Evolutionary conservation across 2,888 invertebrate genomes (phyloP), one percentile per base, ranked within the genome.

Genomic region (Ctenicera cuprea): DNA sequence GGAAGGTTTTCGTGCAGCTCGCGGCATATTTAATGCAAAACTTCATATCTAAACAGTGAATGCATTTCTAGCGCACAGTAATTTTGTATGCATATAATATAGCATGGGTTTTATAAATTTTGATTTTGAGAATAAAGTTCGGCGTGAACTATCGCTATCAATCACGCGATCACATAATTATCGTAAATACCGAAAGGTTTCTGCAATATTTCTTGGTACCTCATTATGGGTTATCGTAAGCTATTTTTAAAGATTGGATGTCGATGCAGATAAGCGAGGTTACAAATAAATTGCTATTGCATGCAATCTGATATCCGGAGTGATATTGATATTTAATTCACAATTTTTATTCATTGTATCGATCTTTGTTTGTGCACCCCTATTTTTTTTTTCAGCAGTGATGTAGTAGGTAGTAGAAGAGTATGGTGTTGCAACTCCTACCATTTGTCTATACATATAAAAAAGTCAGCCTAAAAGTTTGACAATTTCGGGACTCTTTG

Each of bases 131-230:
- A 66, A 11, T 48, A 68, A 64, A 66, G 59, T 72, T 72, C 38
- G 66, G 59, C 61, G 37, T 67, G 48, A 71, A 50, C 50, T 68
- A 73, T 66, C 43, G 63, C 72, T 75, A 78, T 76, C 75, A 66
- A 73, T 75, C 78, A 78, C 76, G 78, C 78, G 74, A 77, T 77
- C 77, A 52, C 48, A 71, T 71, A 73, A 76, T 77, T 76, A 76
- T 65, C 73, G 71, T 78, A 75, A 78, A 76, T 71, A 71, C 64
- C 67, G 63, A 57, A 73, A 73, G 73, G 68, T 76, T 73, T 67
- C 66, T 77, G 45, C 45, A 61, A 26, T 61, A 72, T 72, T 72
- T 72, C 71, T 72, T 66, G 61, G 61, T 65, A 57, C 65, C 48
- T 54, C 50, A 63, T 65, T 66, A 65, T 67, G 37, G 38, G 18